Conservation (phyloP, 2,888 invertebrate species). For the Seladonia tumulorum region DNA sequence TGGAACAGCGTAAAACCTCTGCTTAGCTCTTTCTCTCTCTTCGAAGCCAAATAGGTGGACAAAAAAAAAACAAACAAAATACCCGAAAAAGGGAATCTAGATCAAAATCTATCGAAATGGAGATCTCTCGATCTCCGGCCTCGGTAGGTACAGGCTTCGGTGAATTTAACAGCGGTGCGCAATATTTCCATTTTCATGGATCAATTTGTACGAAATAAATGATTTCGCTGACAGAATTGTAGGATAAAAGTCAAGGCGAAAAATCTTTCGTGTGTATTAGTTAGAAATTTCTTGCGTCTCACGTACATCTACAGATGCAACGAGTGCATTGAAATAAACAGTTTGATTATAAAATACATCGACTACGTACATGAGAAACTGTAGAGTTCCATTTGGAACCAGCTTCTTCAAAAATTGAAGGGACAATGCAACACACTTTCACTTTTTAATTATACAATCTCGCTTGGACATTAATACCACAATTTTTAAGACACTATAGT, state of each 20-base stretch:
- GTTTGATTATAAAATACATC: too few species aligned
- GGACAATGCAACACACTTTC: neutral
- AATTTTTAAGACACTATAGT: too few species aligned
- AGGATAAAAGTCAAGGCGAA: neutral
- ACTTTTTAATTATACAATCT: neutral
- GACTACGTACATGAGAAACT: neutral
- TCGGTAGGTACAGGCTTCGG: neutral
- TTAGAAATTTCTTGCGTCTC: too few species aligned
- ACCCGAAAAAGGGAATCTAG: constrained; percentile 55
- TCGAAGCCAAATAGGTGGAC: constrained; percentile 52
- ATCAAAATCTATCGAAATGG: constrained; percentile 43
- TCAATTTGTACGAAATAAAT: neutral
- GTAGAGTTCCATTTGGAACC: neutral
- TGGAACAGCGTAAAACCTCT: constrained; percentile 50
- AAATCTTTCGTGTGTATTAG: neutral
- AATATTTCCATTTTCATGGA: neutral
- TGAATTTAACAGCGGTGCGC: neutral
- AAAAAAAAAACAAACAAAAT: neutral
- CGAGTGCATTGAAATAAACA: too few species aligned
- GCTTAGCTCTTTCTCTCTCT: constrained; percentile 63
- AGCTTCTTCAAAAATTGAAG: neutral
- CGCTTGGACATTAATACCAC: neutral
- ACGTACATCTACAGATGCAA: too few species aligned
- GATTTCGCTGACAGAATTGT: neutral
- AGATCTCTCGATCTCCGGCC: constrained; percentile 19